These are phyloP conservation scores for Elgonia sp. DNA, from an alignment of 2,888 invertebrate species.

Conservation along the genomic window DNA sequence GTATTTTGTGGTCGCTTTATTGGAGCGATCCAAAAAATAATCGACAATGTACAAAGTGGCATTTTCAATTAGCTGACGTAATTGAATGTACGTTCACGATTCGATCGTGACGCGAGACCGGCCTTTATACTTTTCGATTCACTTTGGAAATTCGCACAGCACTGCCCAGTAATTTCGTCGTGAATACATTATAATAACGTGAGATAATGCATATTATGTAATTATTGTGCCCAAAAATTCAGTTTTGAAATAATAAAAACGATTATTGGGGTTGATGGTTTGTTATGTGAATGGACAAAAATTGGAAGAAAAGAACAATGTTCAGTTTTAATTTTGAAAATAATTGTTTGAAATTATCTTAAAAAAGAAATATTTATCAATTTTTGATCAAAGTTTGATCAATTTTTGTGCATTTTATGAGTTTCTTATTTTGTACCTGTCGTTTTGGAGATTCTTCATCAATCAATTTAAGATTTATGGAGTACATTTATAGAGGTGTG, in stretches of 20 bases:
- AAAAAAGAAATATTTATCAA: too few species aligned
- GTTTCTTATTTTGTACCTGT: too few species aligned
- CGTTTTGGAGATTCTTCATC: too few species aligned
- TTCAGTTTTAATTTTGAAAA: too few species aligned
- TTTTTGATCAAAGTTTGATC: too few species aligned
- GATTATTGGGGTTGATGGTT: too few species aligned
- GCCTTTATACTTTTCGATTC: slow-evolving; percentile 61
- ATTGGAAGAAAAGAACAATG: too few species aligned
- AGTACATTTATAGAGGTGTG: background rate
- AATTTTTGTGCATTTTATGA: too few species aligned
- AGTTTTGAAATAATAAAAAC: background rate
- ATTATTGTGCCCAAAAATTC: slow-evolving; percentile 25
- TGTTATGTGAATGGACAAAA: too few species aligned
- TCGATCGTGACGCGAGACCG: slow-evolving; percentile 61
- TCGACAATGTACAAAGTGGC: slow-evolving; percentile 52
- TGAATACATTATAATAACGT: slow-evolving; percentile 52
- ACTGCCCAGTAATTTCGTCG: slow-evolving; percentile 45
- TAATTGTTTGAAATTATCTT: too few species aligned
- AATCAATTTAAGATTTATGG: too few species aligned
- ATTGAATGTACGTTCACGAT: slow-evolving; percentile 65
- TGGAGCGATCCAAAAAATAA: slow-evolving; percentile 40
- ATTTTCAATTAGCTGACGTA: slow-evolving; percentile 66
- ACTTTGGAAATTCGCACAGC: slow-evolving; percentile 52
- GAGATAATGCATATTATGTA: slow-evolving; percentile 52
- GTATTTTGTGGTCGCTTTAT: slow-evolving; percentile 26